Base-by-base conservation (phyloP, 2,888 invertebrate genomes). In the Andricus curvator region DNA sequence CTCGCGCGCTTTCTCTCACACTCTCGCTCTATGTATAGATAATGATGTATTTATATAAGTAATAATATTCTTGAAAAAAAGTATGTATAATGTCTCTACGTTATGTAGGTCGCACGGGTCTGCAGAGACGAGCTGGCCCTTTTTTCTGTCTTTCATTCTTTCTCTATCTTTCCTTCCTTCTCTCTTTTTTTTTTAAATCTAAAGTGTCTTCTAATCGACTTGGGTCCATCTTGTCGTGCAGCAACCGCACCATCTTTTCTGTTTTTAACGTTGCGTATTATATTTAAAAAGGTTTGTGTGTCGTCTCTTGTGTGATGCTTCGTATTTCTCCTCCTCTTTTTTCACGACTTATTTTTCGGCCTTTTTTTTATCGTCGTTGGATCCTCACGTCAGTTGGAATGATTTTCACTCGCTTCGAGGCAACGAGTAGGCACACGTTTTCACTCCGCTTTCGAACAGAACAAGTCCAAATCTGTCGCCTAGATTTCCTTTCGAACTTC, bases 41-140 rank as follows among this genome's bases (percentile, higher is more conserved):
- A 90, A 88, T 89, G 86, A 89, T 88, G 89, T 90, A 89, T 89
- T 89, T 89, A 88, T 90, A 88, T 90, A 88, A 90, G 88, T 89
- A 89, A 90, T 90, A 89, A 89, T 90, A 89, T 90, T 91, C 86
- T 89, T 89, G 88, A 85, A 87, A 88, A 86, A 85, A 86, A 85
- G 86, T 88, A 88, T 89, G 86, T 88, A 89, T 90, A 89, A 90
- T 89, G 87, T 88, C 87, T 86, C 87, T 89, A 89, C 87, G 82
- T 87, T 88, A 85, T 70, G 51, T 33, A 56, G 68, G 82, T 78
- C 81, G 87, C 88, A 89, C 89, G 87, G 84, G 83, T 87, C 85
- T 86, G 85, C 84, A 83, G 86, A 82, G 86, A 89, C 88, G 84
- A 90, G 87, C 83, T 88, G 89, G 88, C 82, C 88, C 86, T 80